These are phyloP conservation scores for Hylomyscus alleni DNA, from an alignment of 2,797 vertebrate species.

Conservation along the genomic window DNA sequence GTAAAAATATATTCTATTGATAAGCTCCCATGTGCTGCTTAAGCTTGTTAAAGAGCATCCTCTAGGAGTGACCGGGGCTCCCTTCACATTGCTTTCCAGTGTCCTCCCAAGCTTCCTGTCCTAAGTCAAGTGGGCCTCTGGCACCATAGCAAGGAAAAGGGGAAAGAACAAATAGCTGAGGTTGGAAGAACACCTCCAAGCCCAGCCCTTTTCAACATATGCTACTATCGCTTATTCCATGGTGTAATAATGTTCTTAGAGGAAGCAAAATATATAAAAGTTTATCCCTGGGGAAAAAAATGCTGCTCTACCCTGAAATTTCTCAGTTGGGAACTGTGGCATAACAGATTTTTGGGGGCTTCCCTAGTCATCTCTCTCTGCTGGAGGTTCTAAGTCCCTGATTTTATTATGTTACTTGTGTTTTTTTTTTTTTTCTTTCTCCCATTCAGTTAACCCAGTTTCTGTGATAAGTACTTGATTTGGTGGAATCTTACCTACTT, in stretches of 20 bases:
- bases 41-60: neutral
- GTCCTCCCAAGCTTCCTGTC: no score
- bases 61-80: neutral
- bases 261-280: neutral
- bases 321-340: neutral
- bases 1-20: neutral
- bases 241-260: neutral
- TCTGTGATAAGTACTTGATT: neutral
- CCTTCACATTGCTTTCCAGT: no score
- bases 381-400: neutral
- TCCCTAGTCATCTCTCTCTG: neutral
- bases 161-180: neutral
- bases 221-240: no score
- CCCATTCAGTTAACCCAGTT: neutral
- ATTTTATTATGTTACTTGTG: neutral
- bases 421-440: neutral
- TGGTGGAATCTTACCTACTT: neutral
- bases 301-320: neutral
- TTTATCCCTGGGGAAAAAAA: neutral
- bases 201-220: neutral
- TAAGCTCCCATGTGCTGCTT: neutral
- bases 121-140: neutral
- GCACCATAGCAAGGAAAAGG: no score
- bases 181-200: neutral
- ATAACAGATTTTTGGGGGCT: neutral